phyloP scores from a whole-genome alignment of 2,797 vertebrate genomes.

The Enteromius argenteus region DNA sequence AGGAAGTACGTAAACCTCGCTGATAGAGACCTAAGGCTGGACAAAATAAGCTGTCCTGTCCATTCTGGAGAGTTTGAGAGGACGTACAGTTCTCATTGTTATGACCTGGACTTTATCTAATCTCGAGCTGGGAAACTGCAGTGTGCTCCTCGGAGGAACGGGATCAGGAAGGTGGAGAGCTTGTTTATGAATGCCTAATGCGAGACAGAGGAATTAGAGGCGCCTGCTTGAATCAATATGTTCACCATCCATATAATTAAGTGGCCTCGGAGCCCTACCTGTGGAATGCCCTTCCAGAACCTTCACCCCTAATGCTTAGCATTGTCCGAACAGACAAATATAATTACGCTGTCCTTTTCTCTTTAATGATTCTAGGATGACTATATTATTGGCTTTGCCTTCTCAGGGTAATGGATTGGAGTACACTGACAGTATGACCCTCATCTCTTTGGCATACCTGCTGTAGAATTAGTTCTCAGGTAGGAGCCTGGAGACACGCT shows the following conservation, averaged over 20 bases:
- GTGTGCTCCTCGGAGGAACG: neutral
- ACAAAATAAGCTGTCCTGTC: neutral
- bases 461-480: conserved; percentile 57
- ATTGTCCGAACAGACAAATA: conserved; percentile 4
- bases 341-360: conserved; percentile 24
- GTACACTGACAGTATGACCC: conserved; percentile 64
- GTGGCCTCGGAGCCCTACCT: conserved; percentile 55
- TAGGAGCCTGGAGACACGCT: conserved; percentile 12
- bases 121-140: conserved; percentile 27
- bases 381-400: conserved; percentile 20
- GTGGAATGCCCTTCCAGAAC: conserved; percentile 33
- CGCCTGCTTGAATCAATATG: conserved; percentile 67
- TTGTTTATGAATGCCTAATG: conserved; percentile 46
- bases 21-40: neutral
- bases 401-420: conserved; percentile 38
- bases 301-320: conserved; percentile 45
- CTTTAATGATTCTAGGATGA: conserved; percentile 19
- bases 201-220: conserved; percentile 52
- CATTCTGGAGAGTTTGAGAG: neutral
- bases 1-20: neutral
- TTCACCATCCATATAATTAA: conserved; percentile 70
- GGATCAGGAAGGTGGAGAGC: conserved; percentile 2
- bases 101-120: conserved; percentile 11
- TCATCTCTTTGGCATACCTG: conserved; percentile 52
- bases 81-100: conserved; percentile 2